These are phyloP conservation scores for Eristalinus aeneus DNA, from an alignment of 2,888 invertebrate genomes.

Conservation along the genomic window DNA sequence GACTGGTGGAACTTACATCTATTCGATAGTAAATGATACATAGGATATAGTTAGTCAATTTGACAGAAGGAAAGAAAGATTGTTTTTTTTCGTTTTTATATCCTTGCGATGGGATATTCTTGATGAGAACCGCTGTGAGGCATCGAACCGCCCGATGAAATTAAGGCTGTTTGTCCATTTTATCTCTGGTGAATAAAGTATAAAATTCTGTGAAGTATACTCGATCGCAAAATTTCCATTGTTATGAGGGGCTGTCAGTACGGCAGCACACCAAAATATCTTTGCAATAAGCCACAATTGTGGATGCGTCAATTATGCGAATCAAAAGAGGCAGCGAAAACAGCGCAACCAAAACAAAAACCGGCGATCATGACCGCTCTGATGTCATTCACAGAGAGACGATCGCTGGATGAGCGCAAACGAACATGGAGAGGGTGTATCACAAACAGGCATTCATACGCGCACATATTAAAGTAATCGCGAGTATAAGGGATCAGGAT, in stretches of 20 bases:
- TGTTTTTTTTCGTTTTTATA: constrained; percentile 21
- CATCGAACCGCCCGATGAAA: constrained; percentile 67
- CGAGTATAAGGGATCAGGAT: not conserved
- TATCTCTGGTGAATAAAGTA: not conserved
- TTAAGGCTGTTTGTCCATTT: not conserved
- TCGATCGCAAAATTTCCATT: not conserved
- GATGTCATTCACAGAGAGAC: constrained; percentile 38
- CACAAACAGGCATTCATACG: not conserved
- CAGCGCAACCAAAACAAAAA: not conserved
- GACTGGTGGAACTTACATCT: constrained; percentile 46
- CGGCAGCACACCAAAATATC: constrained; percentile 41
- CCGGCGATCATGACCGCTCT: constrained; percentile 46
- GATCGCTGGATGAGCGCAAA: not conserved
- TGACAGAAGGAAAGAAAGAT: constrained; percentile 33
- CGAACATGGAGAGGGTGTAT: not conserved
- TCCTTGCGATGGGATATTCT: constrained; percentile 62
- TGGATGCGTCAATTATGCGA: not conserved
- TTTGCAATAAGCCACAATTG: constrained; percentile 9
- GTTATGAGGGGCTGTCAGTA: not conserved
- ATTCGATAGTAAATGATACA: constrained; percentile 34
- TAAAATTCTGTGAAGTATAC: constrained; percentile 56
- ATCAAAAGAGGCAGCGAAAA: not conserved
- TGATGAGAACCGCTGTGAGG: constrained; percentile 73
- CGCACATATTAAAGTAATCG: not conserved
- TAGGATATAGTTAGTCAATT: constrained; percentile 10